Percentiles rank a stretch among this genome's conserved stretches.
Evolutionary conservation across 2,113 vertebrate genomes (phyloP).

Genomic region (Cephalopholis sonnerati): DNA sequence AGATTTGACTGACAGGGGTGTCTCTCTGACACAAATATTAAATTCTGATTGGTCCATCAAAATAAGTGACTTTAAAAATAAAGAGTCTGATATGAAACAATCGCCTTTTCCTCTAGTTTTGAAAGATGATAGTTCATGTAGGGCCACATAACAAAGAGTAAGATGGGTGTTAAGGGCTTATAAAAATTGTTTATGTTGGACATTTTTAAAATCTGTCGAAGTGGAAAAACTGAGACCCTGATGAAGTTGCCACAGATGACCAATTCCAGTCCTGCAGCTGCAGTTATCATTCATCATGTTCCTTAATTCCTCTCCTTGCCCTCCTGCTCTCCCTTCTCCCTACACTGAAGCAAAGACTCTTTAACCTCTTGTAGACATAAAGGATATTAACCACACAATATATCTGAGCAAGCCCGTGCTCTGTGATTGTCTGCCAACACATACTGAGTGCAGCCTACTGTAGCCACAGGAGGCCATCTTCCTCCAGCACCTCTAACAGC

Average conservation of each 20-base stretch:
- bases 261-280: constrained; percentile 16
- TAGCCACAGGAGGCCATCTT: neutral
- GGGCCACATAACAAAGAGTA: neutral
- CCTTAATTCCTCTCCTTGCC: neutral
- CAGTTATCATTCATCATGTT: constrained; percentile 3
- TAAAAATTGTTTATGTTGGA: neutral
- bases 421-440: neutral
- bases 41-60: neutral
- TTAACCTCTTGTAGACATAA: constrained; percentile 6
- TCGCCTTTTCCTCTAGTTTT: neutral
- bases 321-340: neutral
- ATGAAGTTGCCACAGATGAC: constrained; percentile 24
- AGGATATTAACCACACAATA: constrained; percentile 7
- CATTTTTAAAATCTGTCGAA: neutral
- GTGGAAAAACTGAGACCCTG: neutral
- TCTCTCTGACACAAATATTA: neutral
- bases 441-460: neutral
- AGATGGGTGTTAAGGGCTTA: neutral
- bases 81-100: neutral
- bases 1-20: neutral
- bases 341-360: neutral
- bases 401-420: neutral
- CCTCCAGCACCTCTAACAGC: neutral
- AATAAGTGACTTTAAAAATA: neutral
- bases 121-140: neutral